Base-by-base conservation (phyloP, 2,888 invertebrate genomes). In the Dascillus cervinus region DNA sequence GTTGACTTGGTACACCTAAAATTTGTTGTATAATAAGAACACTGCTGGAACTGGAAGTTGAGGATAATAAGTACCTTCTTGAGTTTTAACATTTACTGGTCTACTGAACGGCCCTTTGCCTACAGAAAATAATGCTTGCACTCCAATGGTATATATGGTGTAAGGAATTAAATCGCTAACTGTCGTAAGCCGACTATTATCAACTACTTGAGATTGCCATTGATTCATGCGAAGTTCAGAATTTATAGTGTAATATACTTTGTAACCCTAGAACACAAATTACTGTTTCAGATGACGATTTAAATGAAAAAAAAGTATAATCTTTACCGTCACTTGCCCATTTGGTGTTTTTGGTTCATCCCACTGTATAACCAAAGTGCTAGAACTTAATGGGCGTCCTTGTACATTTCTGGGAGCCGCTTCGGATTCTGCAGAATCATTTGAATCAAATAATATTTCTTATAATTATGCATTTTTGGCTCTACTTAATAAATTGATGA, bases 1-100 rank as follows among this genome's bases (percentile, higher is more conserved):
- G 96, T 67, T 96, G 95, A 42, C 91, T 91, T 29, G 96, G 96
- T 43, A 96, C 96, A 77, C 96, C 89, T 82, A 26, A n/a, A n/a
- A n/a, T n/a, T n/a, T n/a, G n/a, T n/a, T n/a, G n/a, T n/a, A n/a
- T n/a, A n/a, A n/a, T n/a, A n/a, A n/a, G n/a, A n/a, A n/a, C n/a
- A 8, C 4, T 6, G 8, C 8, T 17, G 4, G 4, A 17, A 6
- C 17, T 17, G 4, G n/a, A 11, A 11, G 14, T 9, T n/a, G 4
- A 13, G 8, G 9, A 12, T 9, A 11, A 11, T 11, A 51, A 64
- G 59, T 60, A 82, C 82, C 92, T 75, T 87, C 90, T 54, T 88
- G 87, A 12, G 90, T 92, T 67, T 89, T 87, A 53, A 94, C 90
- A 65, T 88, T 86, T 3, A 91, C 86, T 4, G 89, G 83, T 3